Evolutionary conservation across 2,113 vertebrate genomes (phyloP), one percentile per base, ranked within the genome.

Genomic region (Nycticorax nycticorax): DNA sequence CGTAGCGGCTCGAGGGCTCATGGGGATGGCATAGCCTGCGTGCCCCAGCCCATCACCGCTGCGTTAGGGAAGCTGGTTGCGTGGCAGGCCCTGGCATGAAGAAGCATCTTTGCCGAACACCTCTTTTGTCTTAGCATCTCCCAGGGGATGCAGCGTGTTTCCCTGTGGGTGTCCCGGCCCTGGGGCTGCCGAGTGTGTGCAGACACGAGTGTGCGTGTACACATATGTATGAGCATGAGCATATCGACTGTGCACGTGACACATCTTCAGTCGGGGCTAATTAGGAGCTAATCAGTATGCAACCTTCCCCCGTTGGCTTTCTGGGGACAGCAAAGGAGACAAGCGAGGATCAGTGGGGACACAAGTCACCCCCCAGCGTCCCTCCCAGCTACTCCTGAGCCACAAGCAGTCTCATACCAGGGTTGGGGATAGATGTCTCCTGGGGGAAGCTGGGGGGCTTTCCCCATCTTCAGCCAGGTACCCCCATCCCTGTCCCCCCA

Each of bases 21-120:
- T 2, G 37, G 33, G 78, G 45, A 93, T 62, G 48, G 73, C 37
- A 89, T 5, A 81, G 56, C 76, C 72, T 96, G 81, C 76, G 0
- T 96, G 96, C 64, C 92, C 68, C 92, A 81, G 96, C 95, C 84
- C 90, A 94, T 93, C 92, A 26, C 69, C 5, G 6, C 92, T 88
- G 87, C 3, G 4, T 15, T 88, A 89, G 94, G 86, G 95, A 94
- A 84, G 56, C 71, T 0, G 20, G 67, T 71, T 89, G 86, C 1
- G 0, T 75, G 91, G 71, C 95, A 95, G 93, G 96, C 73, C 92
- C 90, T 85, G 95, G 95, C 93, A 94, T 67, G 95, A 96, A 96
- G 52, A 33, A 71, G 69, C 1, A 6, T 71, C 84, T 94, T 57
- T 91, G 32, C 84, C 55, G 93, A 92, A 27, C 68, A 37, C 33